These are phyloP conservation scores for Paradoxurus hermaphroditus DNA, from an alignment of 2,113 vertebrate species.

Conservation along the genomic window DNA sequence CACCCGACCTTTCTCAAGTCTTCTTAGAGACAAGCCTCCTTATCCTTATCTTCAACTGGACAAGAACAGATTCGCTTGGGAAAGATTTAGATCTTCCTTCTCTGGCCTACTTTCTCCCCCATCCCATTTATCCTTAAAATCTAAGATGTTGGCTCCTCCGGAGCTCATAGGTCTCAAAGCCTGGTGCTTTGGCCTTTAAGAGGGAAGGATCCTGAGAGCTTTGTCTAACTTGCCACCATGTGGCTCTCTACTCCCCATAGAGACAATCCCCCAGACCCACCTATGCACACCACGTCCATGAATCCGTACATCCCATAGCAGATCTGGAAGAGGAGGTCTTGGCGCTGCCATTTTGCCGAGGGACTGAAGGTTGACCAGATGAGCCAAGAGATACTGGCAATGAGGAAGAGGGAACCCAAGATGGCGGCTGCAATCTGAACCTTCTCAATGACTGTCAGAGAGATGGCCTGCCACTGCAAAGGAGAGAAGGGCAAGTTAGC, in stretches of 20 bases:
- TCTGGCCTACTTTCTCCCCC: background rate
- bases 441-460: slow-evolving; percentile 98
- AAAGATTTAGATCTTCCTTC: background rate
- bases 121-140: background rate
- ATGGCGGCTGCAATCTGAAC: slow-evolving; percentile 98
- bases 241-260: background rate
- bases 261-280: slow-evolving; percentile 82
- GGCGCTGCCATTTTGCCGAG: slow-evolving; percentile 98
- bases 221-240: no score
- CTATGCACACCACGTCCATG: slow-evolving; percentile 99
- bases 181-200: background rate
- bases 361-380: slow-evolving; percentile 99
- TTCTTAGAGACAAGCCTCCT: background rate
- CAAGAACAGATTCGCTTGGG: background rate
- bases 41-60: background rate
- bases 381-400: slow-evolving; percentile 99
- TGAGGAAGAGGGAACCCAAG: slow-evolving; percentile 97
- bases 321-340: slow-evolving; percentile 99
- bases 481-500: slow-evolving; percentile 21
- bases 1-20: background rate
- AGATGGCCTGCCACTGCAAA: slow-evolving; percentile 98
- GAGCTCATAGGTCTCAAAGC: background rate
- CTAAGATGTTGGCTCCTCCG: background rate
- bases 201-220: background rate
- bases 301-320: slow-evolving; percentile 99